These are phyloP conservation scores for Spialia ferax DNA, from an alignment of 2,888 invertebrate genomes.

Conservation along the genomic window DNA sequence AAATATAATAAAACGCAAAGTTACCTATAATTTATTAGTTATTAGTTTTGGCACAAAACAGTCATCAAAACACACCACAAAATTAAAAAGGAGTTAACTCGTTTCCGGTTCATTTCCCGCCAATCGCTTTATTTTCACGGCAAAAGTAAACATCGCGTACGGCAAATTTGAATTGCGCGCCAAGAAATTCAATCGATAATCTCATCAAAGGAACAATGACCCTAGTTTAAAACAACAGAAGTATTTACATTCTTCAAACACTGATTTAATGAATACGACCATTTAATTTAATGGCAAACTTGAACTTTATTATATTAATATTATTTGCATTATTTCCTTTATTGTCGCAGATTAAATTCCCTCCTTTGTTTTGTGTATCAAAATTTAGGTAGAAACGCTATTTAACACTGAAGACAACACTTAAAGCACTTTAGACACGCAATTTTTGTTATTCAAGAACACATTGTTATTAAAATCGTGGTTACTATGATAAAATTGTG, in stretches of 20 bases:
- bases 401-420: slow-evolving; percentile 13
- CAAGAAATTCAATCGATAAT: slow-evolving; percentile 75
- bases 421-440: slow-evolving; percentile 34
- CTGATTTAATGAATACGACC: slow-evolving; percentile 9
- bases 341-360: slow-evolving; percentile 16
- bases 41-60: slow-evolving; percentile 6
- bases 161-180: slow-evolving; percentile 67
- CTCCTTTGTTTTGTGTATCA: slow-evolving; percentile 28
- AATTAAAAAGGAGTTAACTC: slow-evolving; percentile 8
- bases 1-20: neutral
- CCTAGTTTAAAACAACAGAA: slow-evolving; percentile 54
- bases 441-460: slow-evolving; percentile 21
- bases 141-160: slow-evolving; percentile 9
- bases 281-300: neutral
- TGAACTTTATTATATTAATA: neutral
- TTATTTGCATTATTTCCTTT: slow-evolving; percentile 1
- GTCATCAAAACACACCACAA: neutral
- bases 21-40: neutral
- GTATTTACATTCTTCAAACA: slow-evolving; percentile 43
- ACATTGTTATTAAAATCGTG: slow-evolving; percentile 28
- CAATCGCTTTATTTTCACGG: slow-evolving; percentile 5
- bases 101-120: slow-evolving; percentile 7
- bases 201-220: slow-evolving; percentile 72
- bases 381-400: slow-evolving; percentile 13
- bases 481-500: slow-evolving; percentile 30